These are phyloP conservation scores for Patella caerulea DNA, from an alignment of 2,888 invertebrate species.

Conservation along the genomic window DNA sequence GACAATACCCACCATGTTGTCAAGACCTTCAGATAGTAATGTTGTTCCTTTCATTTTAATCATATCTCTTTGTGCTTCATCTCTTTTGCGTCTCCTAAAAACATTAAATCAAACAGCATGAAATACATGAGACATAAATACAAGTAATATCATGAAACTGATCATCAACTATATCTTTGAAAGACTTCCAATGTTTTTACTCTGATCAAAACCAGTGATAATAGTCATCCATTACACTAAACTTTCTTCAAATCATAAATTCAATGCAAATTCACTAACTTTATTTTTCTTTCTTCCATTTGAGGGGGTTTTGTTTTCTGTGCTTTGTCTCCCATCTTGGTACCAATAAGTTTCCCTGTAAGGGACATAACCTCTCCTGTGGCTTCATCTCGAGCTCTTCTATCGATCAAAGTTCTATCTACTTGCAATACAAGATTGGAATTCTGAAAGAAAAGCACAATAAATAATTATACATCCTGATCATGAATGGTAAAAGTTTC, in stretches of 20 bases:
- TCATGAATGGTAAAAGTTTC: no score
- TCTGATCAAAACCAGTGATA: no score
- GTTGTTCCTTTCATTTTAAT: conserved; percentile 89
- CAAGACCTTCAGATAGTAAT: conserved; percentile 80
- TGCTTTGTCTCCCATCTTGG: conserved; percentile 96
- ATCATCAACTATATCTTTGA: no score
- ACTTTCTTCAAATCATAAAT: background rate
- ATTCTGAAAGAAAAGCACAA: conserved; percentile 78
- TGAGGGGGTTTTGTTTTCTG: conserved; percentile 93
- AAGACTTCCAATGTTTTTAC: no score
- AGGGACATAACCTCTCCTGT: conserved; percentile 98
- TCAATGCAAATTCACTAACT: conserved; percentile 75
- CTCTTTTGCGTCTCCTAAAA: conserved; percentile 72
- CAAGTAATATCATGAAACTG: no score
- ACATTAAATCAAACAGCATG: background rate
- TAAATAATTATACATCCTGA: no score
- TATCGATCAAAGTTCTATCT: conserved; percentile 96
- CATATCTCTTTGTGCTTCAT: conserved; percentile 92
- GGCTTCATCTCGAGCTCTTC: conserved; percentile 97
- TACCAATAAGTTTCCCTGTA: conserved; percentile 89
- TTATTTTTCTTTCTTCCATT: conserved; percentile 92
- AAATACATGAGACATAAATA: no score
- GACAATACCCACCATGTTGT: conserved; percentile 93
- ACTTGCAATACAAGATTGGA: conserved; percentile 99
- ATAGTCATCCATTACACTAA: no score